These are phyloP conservation scores for Phenganax marumi DNA, from an alignment of 92 coral and sea anemone species.

Conservation along the genomic window DNA sequence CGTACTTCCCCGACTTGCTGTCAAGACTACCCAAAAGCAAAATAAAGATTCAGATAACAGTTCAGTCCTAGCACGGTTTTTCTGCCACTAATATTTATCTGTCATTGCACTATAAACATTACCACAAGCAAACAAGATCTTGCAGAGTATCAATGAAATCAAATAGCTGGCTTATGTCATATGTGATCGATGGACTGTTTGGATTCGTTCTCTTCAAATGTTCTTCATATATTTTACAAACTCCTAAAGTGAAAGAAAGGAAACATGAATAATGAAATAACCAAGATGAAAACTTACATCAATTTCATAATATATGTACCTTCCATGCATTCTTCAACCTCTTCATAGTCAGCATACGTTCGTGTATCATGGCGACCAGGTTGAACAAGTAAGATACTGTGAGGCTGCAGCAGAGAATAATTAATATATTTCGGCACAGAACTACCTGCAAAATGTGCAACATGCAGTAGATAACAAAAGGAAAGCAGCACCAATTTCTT, in stretches of 20 bases:
- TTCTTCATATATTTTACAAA: slow-evolving; percentile 96
- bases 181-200: slow-evolving; percentile 90
- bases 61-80: slow-evolving; percentile 37
- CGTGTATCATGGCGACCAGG: slow-evolving; percentile 89
- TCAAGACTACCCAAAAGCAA: slow-evolving; percentile 54
- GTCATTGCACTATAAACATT: slow-evolving; percentile 45
- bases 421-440: neutral
- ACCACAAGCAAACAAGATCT: slow-evolving; percentile 88
- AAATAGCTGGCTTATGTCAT: slow-evolving; percentile 94
- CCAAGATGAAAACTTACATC: neutral
- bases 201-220: slow-evolving; percentile 91
- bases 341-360: slow-evolving; percentile 95
- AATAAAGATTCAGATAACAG: slow-evolving; percentile 18
- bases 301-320: slow-evolving; percentile 49
- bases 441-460: no score
- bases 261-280: neutral
- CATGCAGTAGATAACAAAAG: no score
- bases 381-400: slow-evolving; percentile 86
- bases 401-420: slow-evolving; percentile 55
- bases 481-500: no score
- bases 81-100: neutral
- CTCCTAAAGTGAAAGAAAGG: slow-evolving; percentile 58
- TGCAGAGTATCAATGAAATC: slow-evolving; percentile 87
- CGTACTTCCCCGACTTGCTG: slow-evolving; percentile 64
- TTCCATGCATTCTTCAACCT: slow-evolving; percentile 98